Evolutionary conservation across 2,888 invertebrate genomes (phyloP).

Genomic region (Mimas tiliae): DNA sequence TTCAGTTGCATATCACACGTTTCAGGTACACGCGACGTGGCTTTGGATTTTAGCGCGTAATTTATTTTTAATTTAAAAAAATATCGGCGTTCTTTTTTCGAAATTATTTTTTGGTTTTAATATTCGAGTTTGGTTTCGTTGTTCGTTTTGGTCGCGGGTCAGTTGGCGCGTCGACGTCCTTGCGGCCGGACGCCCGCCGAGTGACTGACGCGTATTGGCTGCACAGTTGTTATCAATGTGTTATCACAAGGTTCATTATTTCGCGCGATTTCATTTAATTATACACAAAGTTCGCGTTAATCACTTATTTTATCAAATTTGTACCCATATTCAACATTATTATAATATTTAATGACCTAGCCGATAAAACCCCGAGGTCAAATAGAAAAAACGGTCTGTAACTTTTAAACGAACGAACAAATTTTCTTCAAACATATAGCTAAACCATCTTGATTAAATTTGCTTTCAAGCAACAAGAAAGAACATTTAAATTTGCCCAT

Average conservation of each 20-base stretch:
- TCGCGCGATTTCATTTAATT: constrained; percentile 26
- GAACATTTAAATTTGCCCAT: too few relatives aligned
- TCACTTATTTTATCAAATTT: constrained; percentile 4
- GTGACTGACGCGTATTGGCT: constrained; percentile 63
- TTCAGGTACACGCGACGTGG: constrained; percentile 35
- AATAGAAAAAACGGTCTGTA: too few relatives aligned
- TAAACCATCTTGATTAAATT: too few relatives aligned
- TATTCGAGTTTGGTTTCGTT: constrained; percentile 60
- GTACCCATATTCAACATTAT: background rate
- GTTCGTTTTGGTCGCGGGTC: constrained; percentile 64
- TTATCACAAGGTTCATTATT: constrained; percentile 54
- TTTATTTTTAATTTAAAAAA: constrained; percentile 12
- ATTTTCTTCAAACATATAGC: too few relatives aligned
- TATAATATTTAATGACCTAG: background rate
- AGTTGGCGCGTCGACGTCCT: constrained; percentile 63
- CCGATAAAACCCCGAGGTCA: background rate
- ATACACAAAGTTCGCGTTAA: constrained; percentile 29
- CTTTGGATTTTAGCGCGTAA: constrained; percentile 39
- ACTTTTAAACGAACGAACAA: too few relatives aligned
- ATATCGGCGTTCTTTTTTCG: constrained; percentile 33
- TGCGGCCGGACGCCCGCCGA: constrained; percentile 63
- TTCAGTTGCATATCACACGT: constrained; percentile 40
- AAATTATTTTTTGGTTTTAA: constrained; percentile 42
- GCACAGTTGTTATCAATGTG: constrained; percentile 59
- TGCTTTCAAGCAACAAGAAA: too few relatives aligned